Evolutionary conservation across 1,140 invertebrate species (phyloP), one percentile per base, ranked within the genome.

Genomic region (Drusus annulatus): DNA sequence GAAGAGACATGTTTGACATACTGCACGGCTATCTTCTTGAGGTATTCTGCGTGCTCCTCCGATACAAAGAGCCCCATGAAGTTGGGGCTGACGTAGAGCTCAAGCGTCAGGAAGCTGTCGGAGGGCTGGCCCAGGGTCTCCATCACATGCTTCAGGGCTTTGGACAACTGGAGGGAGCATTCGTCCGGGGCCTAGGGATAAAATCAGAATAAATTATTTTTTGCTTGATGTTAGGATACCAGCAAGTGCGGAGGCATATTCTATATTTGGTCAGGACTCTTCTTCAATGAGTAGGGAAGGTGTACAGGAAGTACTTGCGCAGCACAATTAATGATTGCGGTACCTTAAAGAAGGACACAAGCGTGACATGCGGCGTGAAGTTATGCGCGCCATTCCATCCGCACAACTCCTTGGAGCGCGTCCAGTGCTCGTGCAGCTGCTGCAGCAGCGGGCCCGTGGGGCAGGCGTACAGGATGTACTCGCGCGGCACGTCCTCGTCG

Each of bases 351-450:
- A 96, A 96, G 10, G 96, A 94, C 54, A 96, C 94, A 50, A 98
- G 90, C 13, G 96, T 98, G 81, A 98, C 95, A 86, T 98, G 96
- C 2, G 96, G 96, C 52, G 95, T 93, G 86, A 93, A 96, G 87
- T 96, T 95, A 85, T 97, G 96, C 8, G 95, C 95, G 23, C 95
- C 95, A 89, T 98, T 97, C 94, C 96, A 96, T 36, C 94, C 94
- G 86, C 93, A 93, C 4, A 93, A 87, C 73, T 90, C 87, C 83
- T 93, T 92, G n/a, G 95, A 95, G 84, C 95, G 94, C 1, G 93
- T 89, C 94, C 95, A 97, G 87, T 96, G 97, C 73, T 92, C 90
- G 60, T 93, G 91, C 13, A 98, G 87, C 84, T 95, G 93, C 60
- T 93, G 90, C 19, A 93, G 79, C 6, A 90, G 73, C 4, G 86